Conservation (phyloP, 2,113 vertebrate species). For the Chelonoidis abingdonii region DNA sequence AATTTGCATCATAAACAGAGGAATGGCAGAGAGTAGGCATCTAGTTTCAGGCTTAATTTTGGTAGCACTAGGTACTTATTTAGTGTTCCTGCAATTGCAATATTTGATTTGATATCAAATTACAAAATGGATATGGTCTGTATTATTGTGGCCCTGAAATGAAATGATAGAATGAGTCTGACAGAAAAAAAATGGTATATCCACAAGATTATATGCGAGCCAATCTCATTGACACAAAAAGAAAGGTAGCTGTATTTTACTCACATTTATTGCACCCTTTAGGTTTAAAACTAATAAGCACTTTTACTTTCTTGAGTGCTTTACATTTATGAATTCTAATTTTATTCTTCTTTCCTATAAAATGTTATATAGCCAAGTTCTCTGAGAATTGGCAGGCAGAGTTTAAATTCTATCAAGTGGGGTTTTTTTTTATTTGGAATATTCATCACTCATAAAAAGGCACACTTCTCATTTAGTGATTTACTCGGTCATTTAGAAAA, state of each 20-base stretch:
- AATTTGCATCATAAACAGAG: not conserved
- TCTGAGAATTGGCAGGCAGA: not conserved
- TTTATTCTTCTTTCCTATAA: not conserved
- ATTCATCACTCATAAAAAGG: not conserved
- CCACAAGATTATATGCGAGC: not conserved
- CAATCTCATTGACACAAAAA: not conserved
- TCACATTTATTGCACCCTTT: not conserved
- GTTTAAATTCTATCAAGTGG: not conserved
- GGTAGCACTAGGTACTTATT: not conserved
- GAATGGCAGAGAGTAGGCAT: not conserved
- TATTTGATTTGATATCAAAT: not conserved
- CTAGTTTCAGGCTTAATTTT: not conserved
- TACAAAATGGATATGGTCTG: not conserved
- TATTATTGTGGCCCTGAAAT: not conserved
- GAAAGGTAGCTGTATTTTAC: not conserved
- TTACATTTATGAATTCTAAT: constrained; percentile 1
- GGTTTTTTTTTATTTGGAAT: not conserved
- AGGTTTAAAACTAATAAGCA: not conserved
- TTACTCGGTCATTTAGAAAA: not conserved
- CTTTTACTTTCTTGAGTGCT: not conserved
- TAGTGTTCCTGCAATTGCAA: not conserved
- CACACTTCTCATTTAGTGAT: not conserved
- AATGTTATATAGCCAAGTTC: not conserved
- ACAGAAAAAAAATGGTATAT: not conserved
- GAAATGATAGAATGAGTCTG: not conserved